phyloP scores from a whole-genome alignment of 2,888 invertebrate species.

The Eupithecia centaureata region DNA sequence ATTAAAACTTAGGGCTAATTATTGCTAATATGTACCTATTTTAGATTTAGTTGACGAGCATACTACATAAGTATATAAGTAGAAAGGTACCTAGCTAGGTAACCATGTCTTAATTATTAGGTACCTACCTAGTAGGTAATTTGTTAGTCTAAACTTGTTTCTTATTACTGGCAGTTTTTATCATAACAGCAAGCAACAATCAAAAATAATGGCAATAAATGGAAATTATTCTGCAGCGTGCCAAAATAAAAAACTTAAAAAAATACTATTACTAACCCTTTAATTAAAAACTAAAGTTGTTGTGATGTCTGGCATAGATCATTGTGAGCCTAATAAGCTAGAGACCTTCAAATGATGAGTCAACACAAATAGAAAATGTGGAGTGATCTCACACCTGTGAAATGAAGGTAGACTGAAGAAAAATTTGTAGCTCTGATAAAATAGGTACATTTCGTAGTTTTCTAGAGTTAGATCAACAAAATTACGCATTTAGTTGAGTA shows the following conservation, averaged over 20 bases:
- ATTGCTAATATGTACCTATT: too few relatives aligned
- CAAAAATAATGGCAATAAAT: neutral
- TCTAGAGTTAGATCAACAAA: neutral
- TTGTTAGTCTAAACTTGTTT: too few relatives aligned
- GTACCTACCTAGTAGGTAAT: too few relatives aligned
- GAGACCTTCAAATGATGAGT: conserved; percentile 63
- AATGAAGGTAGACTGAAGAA: conserved; percentile 44
- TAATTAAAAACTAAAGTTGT: neutral
- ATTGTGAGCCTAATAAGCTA: neutral
- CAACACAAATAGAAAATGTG: conserved; percentile 60
- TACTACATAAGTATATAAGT: too few relatives aligned
- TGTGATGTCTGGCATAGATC: neutral
- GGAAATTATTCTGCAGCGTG: too few relatives aligned
- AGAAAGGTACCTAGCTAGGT: too few relatives aligned
- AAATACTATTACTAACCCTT: neutral
- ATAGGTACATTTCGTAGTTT: neutral
- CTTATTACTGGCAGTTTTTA: neutral
- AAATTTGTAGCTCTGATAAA: neutral
- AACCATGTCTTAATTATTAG: too few relatives aligned
- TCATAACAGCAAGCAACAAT: neutral
- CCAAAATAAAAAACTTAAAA: neutral
- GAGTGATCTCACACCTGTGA: conserved; percentile 50
- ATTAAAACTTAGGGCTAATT: too few relatives aligned
- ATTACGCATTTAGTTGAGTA: neutral
- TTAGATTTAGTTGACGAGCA: too few relatives aligned